These are phyloP conservation scores for Eulemur macaco DNA, from an alignment of 2,113 vertebrate species.

Conservation along the genomic window DNA sequence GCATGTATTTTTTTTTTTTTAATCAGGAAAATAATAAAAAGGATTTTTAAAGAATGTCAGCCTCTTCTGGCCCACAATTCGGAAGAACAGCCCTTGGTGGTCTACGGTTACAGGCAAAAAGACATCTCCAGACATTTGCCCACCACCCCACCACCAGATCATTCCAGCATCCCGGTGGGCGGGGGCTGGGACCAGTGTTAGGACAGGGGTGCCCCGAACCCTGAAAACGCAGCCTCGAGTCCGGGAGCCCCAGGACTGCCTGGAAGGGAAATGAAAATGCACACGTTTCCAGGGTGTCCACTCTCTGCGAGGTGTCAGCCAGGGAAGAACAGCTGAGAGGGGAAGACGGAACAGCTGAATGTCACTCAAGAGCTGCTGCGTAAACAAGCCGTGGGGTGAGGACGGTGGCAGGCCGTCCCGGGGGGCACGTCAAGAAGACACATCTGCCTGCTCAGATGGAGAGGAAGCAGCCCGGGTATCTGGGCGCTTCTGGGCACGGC, in stretches of 20 bases:
- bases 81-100: background rate
- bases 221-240: background rate
- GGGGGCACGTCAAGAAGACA: background rate
- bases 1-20: background rate
- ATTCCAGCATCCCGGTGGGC: background rate
- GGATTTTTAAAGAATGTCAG: background rate
- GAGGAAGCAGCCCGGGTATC: fast-evolving
- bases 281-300: background rate
- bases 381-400: background rate
- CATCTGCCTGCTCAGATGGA: background rate
- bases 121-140: background rate
- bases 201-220: fast-evolving
- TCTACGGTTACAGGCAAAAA: fast-evolving
- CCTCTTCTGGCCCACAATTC: background rate
- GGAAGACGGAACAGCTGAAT: background rate
- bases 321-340: background rate
- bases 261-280: background rate
- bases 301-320: background rate
- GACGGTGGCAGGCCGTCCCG: conserved; percentile 44
- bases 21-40: background rate
- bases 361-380: conserved; percentile 46
- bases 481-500: fast-evolving
- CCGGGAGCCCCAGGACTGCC: background rate
- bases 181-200: background rate
- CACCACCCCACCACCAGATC: too few species aligned